Base-by-base conservation (phyloP, 2,113 vertebrate genomes). In the Carollia perspicillata region DNA sequence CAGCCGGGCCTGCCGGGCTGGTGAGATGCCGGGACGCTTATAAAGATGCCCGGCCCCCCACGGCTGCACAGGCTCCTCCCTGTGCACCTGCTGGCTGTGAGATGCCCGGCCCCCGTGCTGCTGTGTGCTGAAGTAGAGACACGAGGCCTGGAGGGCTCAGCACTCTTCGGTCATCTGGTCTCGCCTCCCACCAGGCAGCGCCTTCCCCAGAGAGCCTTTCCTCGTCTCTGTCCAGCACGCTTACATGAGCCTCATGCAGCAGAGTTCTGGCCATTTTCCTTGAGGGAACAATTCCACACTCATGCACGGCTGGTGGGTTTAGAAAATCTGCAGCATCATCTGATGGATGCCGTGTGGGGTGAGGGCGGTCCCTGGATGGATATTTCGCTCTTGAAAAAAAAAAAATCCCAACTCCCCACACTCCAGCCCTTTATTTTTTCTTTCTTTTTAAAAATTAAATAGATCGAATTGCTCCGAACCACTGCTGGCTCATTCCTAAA, bases 361-460 rank as follows among this genome's bases (percentile, higher is more conserved):
- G 40, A 77, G 13, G 60, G 37, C 81, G 1, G 68, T 91, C 53
- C 22, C 80, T 77, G 63, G 58, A 7, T 84, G 47, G 37, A 49
- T 53, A 23, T 47, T 95, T 72, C 23, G 49, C 18, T 89, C 12
- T 90, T 83, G 6, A 51, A 47, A 58, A 65, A 77, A 90, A 60
- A 58, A 58, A 58, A 8, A 42, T 5, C 63, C 65, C n/a, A 81
- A n/a, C 66, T 55, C 60, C 63, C 77, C 28, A 37, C 11, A 20
- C 5, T 53, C 11, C 49, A 0, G 1, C 33, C 55, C 26, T 83
- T 66, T 8, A 17, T 77, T 66, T 89, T 77, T 58, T 18, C 8
- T 51, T 86, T 58, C 47, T 58, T 89, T n/a, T 93, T 6, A 94
- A 90, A 81, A 88, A 77, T 77, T 55, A 84, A 96, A 85, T 63